Evolutionary conservation across 92 coral and sea anemone genomes (phyloP), one percentile per base, ranked within the genome.

Genomic region (Diadumene lineata): DNA sequence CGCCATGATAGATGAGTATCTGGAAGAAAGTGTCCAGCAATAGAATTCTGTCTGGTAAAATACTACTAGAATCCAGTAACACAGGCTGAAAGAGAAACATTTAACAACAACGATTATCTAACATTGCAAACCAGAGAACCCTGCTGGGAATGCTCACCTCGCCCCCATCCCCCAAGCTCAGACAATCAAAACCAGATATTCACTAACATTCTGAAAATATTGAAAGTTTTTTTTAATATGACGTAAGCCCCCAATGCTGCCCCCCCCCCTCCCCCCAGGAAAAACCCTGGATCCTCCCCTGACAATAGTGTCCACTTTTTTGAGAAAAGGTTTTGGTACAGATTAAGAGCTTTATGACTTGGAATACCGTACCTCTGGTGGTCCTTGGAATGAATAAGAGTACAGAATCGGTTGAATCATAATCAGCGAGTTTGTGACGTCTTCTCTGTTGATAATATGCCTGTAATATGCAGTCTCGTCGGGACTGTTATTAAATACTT

Each of bases 401-500:
- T 94, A 94, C 43, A 94, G 86, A 60, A 94, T 92, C 18, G 98
- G 98, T 79, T 94, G 98, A 60, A 94, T 92, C 98, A 94, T 94
- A 25, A 94, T 86, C 64, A 94, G 86, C 8, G 97, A 92, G 75
- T 94, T 94, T 4, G 94, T 94, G 10, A 92, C 98, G 73, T 94
- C 98, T 67, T 94, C 98, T 38, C 92, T 92, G 82, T 94, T 92
- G 23, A 94, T 90, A 26, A 93, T 87, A 66, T 93, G 98, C 97
- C 98, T 94, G 90, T 94, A 94, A 58, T 91, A 94, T 13, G 98
- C 94, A 13, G 98, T 92, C 72, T 94, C 98, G 63, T 94, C 98
- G n/a, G 98, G 98, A 72, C 98, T 94, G 94, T 94, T 94, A 65
- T 94, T 94, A 30, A 94, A 94, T 71, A 92, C 97, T 86, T 94